Percentiles rank a stretch among this genome's conserved stretches.
Conservation (phyloP, 2,888 invertebrate genomes). For the Osmoderma eremita region DNA sequence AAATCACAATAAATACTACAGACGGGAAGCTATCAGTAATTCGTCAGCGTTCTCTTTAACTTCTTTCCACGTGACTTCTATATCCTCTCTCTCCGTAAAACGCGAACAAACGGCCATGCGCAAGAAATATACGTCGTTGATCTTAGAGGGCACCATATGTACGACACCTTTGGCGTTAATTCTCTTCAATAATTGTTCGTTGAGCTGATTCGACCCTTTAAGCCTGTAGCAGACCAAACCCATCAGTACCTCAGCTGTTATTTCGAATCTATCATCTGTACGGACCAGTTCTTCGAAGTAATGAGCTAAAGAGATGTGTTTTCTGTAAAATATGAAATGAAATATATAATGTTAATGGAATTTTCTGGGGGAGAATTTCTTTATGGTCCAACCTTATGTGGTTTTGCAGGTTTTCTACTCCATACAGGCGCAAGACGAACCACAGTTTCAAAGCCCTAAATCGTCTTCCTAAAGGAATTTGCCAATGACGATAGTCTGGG, state of each 20-base stretch:
- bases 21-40: conserved; percentile 61
- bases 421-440: conserved; percentile 93
- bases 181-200: conserved; percentile 81
- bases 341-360: conserved; percentile 80
- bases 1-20: conserved; percentile 25
- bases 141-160: conserved; percentile 91
- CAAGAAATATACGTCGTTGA: conserved; percentile 84
- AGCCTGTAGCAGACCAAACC: conserved; percentile 96
- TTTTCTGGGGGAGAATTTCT: too few species aligned
- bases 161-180: conserved; percentile 92
- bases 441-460: conserved; percentile 94
- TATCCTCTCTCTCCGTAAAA: conserved; percentile 81
- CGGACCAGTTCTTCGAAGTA: conserved; percentile 84
- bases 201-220: conserved; percentile 84
- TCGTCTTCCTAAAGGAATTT: conserved; percentile 92
- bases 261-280: conserved; percentile 85
- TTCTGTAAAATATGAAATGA: conserved; percentile 63
- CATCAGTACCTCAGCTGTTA: conserved; percentile 89
- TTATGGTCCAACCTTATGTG: conserved; percentile 72
- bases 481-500: conserved; percentile 97
- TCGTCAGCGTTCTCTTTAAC: conserved; percentile 80
- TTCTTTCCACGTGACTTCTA: conserved; percentile 88
- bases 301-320: conserved; percentile 86
- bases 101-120: conserved; percentile 92
- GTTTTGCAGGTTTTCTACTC: conserved; percentile 86